phyloP scores from a whole-genome alignment of 92 coral and sea anemone genomes.

The Anthopleura xanthogrammica region DNA sequence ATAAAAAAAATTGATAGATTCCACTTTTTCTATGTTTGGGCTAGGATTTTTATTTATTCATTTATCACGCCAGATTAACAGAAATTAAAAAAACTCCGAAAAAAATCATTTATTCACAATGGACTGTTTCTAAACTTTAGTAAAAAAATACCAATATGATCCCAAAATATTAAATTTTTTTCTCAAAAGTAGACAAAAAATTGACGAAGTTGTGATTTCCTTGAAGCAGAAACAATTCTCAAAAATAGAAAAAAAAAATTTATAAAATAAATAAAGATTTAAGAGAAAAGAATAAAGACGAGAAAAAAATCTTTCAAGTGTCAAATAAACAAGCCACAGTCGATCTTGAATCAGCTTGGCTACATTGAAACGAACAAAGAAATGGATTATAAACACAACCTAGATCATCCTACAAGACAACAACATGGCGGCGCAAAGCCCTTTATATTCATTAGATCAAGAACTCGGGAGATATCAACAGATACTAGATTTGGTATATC shows the following conservation, averaged over 20 bases:
- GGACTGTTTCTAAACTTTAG: no score
- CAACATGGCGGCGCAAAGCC: not conserved
- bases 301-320: not conserved
- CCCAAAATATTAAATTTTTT: no score
- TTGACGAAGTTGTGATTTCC: no score
- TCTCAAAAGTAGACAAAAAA: no score
- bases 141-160: no score
- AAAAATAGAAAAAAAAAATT: not conserved
- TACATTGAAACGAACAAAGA: not conserved
- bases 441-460: not conserved
- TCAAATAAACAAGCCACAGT: not conserved
- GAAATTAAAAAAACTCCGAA: no score
- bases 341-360: not conserved
- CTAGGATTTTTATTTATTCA: no score
- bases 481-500: not conserved
- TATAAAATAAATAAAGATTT: not conserved
- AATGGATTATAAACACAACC: not conserved
- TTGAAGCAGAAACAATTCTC: not conserved
- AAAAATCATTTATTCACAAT: no score
- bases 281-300: not conserved
- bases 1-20: no score
- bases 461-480: not conserved
- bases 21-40: no score
- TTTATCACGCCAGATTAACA: no score
- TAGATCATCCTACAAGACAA: not conserved